A percentile compares a stretch with the other conserved stretches of the same genome.
Conservation (phyloP, 2,888 invertebrate genomes). For the Andrena haemorrhoa region DNA sequence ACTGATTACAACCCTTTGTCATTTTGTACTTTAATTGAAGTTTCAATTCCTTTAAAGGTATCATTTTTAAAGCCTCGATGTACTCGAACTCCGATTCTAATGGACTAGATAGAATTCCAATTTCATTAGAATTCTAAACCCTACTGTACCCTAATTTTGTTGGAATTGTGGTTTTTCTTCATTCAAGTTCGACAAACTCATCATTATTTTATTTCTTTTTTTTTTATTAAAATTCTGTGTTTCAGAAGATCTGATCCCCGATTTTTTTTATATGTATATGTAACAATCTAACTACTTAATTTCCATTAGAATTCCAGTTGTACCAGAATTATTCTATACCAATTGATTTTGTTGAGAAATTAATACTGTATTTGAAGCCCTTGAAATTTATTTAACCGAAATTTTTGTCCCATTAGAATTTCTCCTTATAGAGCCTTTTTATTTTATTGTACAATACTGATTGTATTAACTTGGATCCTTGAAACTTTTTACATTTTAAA, state of each 20-base stretch:
- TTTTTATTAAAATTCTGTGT: slow-evolving; percentile 27
- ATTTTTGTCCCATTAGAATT: slow-evolving; percentile 7
- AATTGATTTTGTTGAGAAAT: slow-evolving; percentile 18
- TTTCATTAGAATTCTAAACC: slow-evolving; percentile 7
- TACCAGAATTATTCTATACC: slow-evolving; percentile 10
- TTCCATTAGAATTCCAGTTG: slow-evolving; percentile 14
- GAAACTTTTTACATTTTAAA: slow-evolving; percentile 4
- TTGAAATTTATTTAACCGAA: slow-evolving; percentile 5
- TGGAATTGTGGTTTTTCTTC: slow-evolving; percentile 28
- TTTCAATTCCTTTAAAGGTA: slow-evolving; percentile 18
- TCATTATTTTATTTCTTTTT: slow-evolving; percentile 5
- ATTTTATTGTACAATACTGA: slow-evolving; percentile 15
- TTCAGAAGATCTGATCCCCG: slow-evolving; percentile 21
- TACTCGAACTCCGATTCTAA: slow-evolving; percentile 18
- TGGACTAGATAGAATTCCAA: slow-evolving; percentile 21
- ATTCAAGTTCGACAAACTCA: slow-evolving; percentile 17
- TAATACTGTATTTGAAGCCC: slow-evolving; percentile 7
- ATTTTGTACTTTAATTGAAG: slow-evolving; percentile 28
- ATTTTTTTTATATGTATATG: neutral
- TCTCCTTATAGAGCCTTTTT: slow-evolving; percentile 17
- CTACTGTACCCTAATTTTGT: slow-evolving; percentile 8
- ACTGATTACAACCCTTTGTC: slow-evolving; percentile 28
- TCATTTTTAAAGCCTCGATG: slow-evolving; percentile 23
- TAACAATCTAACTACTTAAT: slow-evolving; percentile 26
- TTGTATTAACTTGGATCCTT: slow-evolving; percentile 18